Evolutionary conservation across 2,888 invertebrate species (phyloP), one percentile per base, ranked within the genome.

Genomic region (Xestia c-nigrum): DNA sequence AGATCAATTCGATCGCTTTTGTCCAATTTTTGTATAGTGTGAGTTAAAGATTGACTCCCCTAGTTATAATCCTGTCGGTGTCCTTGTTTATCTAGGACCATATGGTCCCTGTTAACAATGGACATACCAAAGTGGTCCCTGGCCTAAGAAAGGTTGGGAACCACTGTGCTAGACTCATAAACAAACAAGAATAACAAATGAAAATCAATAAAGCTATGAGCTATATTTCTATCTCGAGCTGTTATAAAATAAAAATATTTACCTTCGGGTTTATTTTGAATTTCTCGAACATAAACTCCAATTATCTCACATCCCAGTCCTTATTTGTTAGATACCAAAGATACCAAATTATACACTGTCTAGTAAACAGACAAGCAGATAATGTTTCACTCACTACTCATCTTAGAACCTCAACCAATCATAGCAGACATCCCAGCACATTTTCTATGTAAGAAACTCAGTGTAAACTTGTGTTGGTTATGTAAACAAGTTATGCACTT

Each of bases 401-500:
- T 76, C 69, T 76, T 76, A 40, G 55, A 59, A 55, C 61, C 75
- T 75, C 76, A 84, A 87, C 90, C 90, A 89, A 88, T 89, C 84
- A 85, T 83, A 77, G 82, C 86, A 89, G 91, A 90, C 89, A 92
- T 90, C 89, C 74, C 88, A 84, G 85, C 88, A 85, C 89, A 90
- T 91, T 91, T 89, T 87, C 87, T 88, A 88, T 90, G 90, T 88
- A 91, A 92, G 91, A 91, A 90, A 86, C 90, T 78, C 80, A 52
- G 88, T 89, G 81, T 89, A 88, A 91, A 92, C 89, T 90, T 90
- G 90, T 89, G 84, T 83, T 92, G 90, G 89, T 90, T 91, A 90
- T 88, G 88, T 90, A 87, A 91, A 90, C 90, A 92, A 91, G 90
- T 89, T 91, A 90, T 93, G 94, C 93, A 92, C 90, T 94, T 93